These are phyloP conservation scores for Cataglyphis albicans DNA, from an alignment of 2,888 invertebrate species.

Conservation along the genomic window DNA sequence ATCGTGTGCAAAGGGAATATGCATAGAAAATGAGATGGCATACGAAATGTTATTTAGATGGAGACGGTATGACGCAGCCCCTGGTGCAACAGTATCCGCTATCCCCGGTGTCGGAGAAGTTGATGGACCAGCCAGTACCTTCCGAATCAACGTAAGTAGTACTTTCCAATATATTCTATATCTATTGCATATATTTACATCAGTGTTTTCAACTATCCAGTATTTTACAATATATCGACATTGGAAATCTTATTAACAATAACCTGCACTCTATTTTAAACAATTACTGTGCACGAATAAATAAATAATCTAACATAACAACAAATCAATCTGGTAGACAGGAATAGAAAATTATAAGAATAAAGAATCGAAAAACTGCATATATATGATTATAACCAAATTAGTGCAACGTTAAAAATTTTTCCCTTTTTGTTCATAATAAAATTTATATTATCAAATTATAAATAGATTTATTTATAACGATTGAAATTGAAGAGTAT, in stretches of 20 bases:
- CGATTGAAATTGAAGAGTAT: neutral
- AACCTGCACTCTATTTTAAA: neutral
- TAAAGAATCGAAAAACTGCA: neutral
- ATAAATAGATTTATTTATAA: neutral
- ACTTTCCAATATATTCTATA: neutral
- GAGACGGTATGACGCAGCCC: slow-evolving; percentile 80
- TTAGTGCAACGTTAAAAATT: neutral
- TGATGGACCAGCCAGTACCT: slow-evolving; percentile 91
- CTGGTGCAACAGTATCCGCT: slow-evolving; percentile 90
- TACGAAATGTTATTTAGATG: slow-evolving; percentile 72
- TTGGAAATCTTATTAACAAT: neutral
- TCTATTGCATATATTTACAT: neutral
- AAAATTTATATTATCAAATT: neutral
- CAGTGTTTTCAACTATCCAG: neutral
- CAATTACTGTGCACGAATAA: neutral
- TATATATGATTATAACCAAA: neutral
- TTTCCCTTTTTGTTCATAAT: neutral
- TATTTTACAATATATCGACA: slow-evolving; percentile 58
- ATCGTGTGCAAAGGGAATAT: slow-evolving; percentile 6
- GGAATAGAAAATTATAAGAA: neutral
- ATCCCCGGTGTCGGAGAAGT: slow-evolving; percentile 89
- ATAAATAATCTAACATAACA: neutral
- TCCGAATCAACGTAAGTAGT: slow-evolving; percentile 93
- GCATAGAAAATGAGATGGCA: slow-evolving; percentile 26
- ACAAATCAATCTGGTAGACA: neutral